These are phyloP conservation scores for Tetranychus truncatus DNA, from an alignment of 2,888 invertebrate genomes.

Conservation along the genomic window DNA sequence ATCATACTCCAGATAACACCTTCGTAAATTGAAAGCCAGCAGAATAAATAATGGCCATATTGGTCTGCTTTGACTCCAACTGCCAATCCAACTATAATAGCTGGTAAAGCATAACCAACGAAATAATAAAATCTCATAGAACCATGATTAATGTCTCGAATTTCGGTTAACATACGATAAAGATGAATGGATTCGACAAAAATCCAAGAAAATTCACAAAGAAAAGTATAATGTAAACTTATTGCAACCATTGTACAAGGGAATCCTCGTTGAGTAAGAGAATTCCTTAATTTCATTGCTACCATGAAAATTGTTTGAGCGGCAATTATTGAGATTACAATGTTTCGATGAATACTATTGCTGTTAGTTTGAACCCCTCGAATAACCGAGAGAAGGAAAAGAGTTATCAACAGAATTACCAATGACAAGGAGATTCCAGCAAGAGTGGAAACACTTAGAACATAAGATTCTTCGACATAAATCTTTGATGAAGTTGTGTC, in stretches of 20 bases:
- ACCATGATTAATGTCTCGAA: conserved; percentile 87
- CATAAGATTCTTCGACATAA: conserved; percentile 60
- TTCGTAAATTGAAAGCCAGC: conserved; percentile 85
- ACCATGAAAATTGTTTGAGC: conserved; percentile 67
- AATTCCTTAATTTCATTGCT: conserved; percentile 60
- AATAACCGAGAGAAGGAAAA: conserved; percentile 59
- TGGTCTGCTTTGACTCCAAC: conserved; percentile 82
- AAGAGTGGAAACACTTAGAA: conserved; percentile 71
- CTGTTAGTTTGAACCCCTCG: conserved; percentile 54
- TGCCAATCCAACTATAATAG: conserved; percentile 69
- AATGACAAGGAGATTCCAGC: conserved; percentile 68
- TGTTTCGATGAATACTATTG: conserved; percentile 74
- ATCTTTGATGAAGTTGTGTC: conserved; percentile 8
- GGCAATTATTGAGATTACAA: conserved; percentile 71
- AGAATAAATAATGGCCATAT: conserved; percentile 81
- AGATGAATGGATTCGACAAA: conserved; percentile 79
- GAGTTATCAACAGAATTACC: conserved; percentile 54
- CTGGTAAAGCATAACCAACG: conserved; percentile 70
- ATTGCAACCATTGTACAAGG: conserved; percentile 75
- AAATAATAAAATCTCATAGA: conserved; percentile 77
- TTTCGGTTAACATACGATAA: conserved; percentile 79
- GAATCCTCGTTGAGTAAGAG: conserved; percentile 66
- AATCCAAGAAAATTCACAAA: conserved; percentile 74
- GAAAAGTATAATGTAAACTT: conserved; percentile 77
- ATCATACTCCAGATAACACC: conserved; percentile 88